Conservation (phyloP, 2,797 vertebrate genomes). For the Sandelia bainsii region DNA sequence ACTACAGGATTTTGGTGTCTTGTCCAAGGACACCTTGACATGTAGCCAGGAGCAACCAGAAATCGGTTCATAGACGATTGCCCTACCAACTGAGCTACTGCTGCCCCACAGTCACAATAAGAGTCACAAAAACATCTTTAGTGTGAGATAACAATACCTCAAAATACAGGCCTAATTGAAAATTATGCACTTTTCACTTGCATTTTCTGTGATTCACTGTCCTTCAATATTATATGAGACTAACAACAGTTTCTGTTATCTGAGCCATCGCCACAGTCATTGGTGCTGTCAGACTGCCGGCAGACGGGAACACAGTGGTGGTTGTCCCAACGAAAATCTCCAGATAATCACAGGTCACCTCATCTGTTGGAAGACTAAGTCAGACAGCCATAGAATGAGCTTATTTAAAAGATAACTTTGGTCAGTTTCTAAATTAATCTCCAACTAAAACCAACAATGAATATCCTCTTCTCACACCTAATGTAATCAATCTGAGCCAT, state of each 20-base stretch:
- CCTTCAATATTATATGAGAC: constrained; percentile 29
- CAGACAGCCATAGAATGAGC: background rate
- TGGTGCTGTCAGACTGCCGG: constrained; percentile 77
- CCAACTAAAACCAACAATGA: too few species aligned
- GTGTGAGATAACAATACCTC: background rate
- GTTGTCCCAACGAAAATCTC: constrained; percentile 83
- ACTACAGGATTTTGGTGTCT: too few species aligned
- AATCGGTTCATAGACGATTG: too few species aligned
- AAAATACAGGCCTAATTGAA: too few species aligned
- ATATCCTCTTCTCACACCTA: too few species aligned
- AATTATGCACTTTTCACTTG: too few species aligned
- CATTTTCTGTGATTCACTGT: too few species aligned
- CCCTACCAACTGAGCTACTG: too few species aligned
- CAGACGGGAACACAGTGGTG: constrained; percentile 80
- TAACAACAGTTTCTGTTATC: constrained; percentile 81
- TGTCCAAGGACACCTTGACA: too few species aligned
- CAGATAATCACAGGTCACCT: constrained; percentile 77
- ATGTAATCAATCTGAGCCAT: too few species aligned
- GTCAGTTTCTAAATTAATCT: too few species aligned
- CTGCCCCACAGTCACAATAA: background rate
- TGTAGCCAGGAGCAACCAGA: too few species aligned
- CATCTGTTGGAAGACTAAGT: constrained; percentile 64
- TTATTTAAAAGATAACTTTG: background rate
- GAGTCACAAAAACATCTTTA: background rate
- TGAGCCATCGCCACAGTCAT: constrained; percentile 81